Percentiles rank a stretch among this genome's conserved stretches.
phyloP scores from a whole-genome alignment of 1,140 invertebrate genomes.

The Sipha flava region DNA sequence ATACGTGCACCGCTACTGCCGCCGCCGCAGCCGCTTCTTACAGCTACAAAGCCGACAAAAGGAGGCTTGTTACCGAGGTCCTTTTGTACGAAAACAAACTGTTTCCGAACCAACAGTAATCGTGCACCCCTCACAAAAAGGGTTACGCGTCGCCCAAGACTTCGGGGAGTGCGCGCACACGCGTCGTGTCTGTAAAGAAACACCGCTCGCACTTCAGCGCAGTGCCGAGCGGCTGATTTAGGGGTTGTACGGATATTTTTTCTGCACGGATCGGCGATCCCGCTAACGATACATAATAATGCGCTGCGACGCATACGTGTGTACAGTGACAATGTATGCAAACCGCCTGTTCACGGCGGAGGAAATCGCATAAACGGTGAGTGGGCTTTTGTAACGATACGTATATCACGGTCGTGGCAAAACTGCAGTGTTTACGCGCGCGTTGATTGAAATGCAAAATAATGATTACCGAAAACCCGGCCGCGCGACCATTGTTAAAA shows the following conservation, averaged over 20 bases:
- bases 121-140: background rate
- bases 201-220: background rate
- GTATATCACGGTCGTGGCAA: background rate
- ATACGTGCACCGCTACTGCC: too few relatives aligned
- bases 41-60: conserved; percentile 9
- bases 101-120: conserved; percentile 31
- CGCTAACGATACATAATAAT: conserved; percentile 9
- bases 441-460: background rate
- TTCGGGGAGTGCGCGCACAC: background rate
- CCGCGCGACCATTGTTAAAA: background rate
- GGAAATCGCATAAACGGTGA: background rate
- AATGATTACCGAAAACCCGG: background rate
- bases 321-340: background rate
- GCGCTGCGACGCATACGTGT: background rate
- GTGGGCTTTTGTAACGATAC: background rate
- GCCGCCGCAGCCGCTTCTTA: background rate
- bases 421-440: background rate
- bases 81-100: conserved; percentile 21
- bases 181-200: conserved; percentile 1
- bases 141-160: conserved; percentile 22
- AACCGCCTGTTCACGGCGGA: background rate
- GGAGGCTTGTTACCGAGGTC: conserved; percentile 10
- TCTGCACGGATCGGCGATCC: conserved; percentile 11
- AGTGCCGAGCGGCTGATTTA: conserved; percentile 22
- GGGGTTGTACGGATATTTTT: background rate